These are phyloP conservation scores for Agrotis exclamationis DNA, from an alignment of 2,888 invertebrate species.

Conservation along the genomic window DNA sequence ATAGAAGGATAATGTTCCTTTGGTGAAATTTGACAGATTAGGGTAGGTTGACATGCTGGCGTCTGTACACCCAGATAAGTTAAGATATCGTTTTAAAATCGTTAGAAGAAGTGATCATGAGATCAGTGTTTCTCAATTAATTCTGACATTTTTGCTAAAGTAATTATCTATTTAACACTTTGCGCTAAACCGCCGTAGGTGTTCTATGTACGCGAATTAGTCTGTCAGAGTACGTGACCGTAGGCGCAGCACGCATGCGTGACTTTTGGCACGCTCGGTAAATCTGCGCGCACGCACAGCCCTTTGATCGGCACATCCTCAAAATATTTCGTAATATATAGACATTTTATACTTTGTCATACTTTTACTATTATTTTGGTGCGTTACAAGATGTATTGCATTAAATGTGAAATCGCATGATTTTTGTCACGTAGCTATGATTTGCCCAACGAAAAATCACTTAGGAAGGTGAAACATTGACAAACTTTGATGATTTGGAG, in stretches of 20 bases:
- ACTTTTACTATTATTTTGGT: slow-evolving; percentile 13
- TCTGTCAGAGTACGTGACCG: slow-evolving; percentile 43
- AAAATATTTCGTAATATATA: slow-evolving; percentile 38
- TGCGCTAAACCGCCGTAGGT: slow-evolving; percentile 28
- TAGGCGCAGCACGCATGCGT: slow-evolving; percentile 52
- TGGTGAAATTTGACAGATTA: too few species aligned
- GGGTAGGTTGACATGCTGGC: too few species aligned
- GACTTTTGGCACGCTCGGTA: slow-evolving; percentile 59
- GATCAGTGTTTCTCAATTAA: not conserved
- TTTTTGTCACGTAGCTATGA: not conserved
- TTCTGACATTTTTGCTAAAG: slow-evolving; percentile 11
- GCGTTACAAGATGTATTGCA: slow-evolving; percentile 12
- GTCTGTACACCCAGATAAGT: too few species aligned
- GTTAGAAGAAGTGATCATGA: not conserved
- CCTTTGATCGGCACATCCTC: slow-evolving; percentile 53
- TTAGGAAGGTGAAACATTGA: not conserved
- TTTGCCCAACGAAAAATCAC: too few species aligned
- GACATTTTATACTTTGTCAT: slow-evolving; percentile 29
- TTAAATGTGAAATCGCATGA: slow-evolving; percentile 3
- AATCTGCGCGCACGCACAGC: slow-evolving; percentile 49
- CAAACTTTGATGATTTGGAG: not conserved
- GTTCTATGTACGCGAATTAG: slow-evolving; percentile 36
- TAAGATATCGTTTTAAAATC: too few species aligned
- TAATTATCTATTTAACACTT: slow-evolving; percentile 20
- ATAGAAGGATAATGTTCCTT: too few species aligned